Evolutionary conservation across 2,888 invertebrate genomes (phyloP).

Genomic region (Xiphydria camelus): DNA sequence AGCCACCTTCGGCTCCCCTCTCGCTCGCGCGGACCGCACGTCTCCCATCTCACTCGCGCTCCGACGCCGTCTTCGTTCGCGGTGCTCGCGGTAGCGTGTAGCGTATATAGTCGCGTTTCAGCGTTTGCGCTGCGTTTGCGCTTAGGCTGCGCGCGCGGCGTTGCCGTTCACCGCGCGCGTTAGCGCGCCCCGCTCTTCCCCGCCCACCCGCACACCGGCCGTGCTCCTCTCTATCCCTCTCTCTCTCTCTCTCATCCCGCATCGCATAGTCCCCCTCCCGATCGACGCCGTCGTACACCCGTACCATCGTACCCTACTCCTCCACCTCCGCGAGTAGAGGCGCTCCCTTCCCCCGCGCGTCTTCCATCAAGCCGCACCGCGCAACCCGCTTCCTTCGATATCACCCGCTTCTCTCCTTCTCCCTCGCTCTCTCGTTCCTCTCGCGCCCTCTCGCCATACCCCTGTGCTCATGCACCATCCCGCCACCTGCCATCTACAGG

Average conservation of each 20-base stretch:
- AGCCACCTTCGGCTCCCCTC: conserved; percentile 19
- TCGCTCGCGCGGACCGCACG: no score
- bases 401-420: background rate
- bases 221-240: conserved; percentile 1
- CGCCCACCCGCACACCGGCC: conserved; percentile 15
- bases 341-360: no score
- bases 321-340: no score
- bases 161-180: conserved; percentile 1
- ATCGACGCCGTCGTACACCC: background rate
- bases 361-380: no score
- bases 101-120: no score
- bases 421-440: background rate
- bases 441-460: background rate
- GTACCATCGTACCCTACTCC: background rate
- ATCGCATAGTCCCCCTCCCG: background rate
- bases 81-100: conserved; percentile 28
- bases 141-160: conserved; percentile 9
- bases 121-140: conserved; percentile 7
- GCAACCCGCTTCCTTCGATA: background rate
- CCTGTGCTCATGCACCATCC: background rate
- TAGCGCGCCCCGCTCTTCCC: conserved; percentile 20
- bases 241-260: background rate
- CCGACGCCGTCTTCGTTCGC: conserved; percentile 15
- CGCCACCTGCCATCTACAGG: conserved; percentile 1
- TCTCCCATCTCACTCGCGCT: conserved; percentile 14